These are phyloP conservation scores for Phrynocephalus forsythii DNA, from an alignment of 2,797 vertebrate genomes.

Conservation along the genomic window DNA sequence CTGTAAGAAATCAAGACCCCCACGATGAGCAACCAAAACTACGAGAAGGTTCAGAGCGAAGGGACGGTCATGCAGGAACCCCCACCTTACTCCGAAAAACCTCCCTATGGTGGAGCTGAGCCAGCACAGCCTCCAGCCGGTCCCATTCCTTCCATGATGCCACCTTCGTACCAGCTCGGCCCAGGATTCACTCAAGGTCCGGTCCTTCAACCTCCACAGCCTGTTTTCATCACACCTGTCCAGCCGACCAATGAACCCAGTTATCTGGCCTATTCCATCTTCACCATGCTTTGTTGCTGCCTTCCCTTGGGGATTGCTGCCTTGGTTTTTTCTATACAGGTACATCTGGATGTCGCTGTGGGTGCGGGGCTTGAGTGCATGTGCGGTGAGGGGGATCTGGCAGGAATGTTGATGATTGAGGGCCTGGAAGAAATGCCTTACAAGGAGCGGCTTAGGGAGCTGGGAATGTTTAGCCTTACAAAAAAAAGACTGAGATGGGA, in stretches of 20 bases:
- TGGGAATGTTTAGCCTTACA: too few species aligned
- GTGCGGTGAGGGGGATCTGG: not conserved
- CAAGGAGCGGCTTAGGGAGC: too few species aligned
- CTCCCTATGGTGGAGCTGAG: not conserved
- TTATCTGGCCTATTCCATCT: conserved; percentile 82
- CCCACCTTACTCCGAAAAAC: not conserved
- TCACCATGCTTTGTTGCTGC: conserved; percentile 83
- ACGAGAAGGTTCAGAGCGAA: not conserved
- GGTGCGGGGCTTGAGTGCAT: not conserved
- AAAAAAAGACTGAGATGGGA: too few species aligned
- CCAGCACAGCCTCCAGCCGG: not conserved
- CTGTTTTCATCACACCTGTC: not conserved
- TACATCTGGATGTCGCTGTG: not conserved
- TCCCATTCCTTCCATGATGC: not conserved
- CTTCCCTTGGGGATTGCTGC: conserved; percentile 77
- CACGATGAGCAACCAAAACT: not conserved
- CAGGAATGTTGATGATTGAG: too few species aligned
- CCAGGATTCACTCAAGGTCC: not conserved
- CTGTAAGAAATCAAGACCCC: not conserved
- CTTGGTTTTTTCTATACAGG: not conserved
- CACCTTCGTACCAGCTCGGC: not conserved
- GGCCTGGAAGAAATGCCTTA: too few species aligned
- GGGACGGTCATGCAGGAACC: not conserved
- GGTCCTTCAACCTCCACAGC: not conserved
- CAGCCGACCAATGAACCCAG: conserved; percentile 47